Conservation (phyloP, 1,140 invertebrate genomes). For the Halyomorpha halys region DNA sequence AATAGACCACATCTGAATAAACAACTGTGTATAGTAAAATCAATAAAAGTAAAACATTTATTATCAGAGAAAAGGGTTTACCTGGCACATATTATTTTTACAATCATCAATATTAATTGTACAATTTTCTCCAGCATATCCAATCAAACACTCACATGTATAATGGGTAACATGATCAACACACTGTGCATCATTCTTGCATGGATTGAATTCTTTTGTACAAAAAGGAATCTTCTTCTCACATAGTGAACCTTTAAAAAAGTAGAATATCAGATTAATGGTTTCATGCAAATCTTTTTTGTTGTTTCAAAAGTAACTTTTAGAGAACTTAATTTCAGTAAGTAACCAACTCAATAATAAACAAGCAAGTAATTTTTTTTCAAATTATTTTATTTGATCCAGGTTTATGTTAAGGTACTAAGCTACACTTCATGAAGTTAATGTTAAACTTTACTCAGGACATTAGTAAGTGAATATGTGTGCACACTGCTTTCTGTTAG, state of each 20-base stretch:
- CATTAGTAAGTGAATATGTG: too few species aligned
- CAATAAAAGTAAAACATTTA: not conserved
- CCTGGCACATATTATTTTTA: slow-evolving; percentile 81
- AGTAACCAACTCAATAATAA: too few species aligned
- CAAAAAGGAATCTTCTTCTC: slow-evolving; percentile 90
- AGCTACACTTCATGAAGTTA: not conserved
- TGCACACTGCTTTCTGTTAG: too few species aligned
- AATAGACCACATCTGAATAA: not conserved
- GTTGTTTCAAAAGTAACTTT: not conserved
- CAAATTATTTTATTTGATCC: too few species aligned
- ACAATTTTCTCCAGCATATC: slow-evolving; percentile 88
- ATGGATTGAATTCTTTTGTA: slow-evolving; percentile 79
- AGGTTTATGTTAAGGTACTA: not conserved
- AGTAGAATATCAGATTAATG: not conserved
- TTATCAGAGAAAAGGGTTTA: slow-evolving; percentile 32
- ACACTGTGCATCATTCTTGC: slow-evolving; percentile 84
- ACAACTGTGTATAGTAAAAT: not conserved
- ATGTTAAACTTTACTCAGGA: not conserved
- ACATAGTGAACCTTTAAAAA: slow-evolving; percentile 63
- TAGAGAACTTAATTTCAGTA: not conserved
- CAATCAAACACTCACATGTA: slow-evolving; percentile 80
- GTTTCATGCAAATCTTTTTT: not conserved
- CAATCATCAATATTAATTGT: slow-evolving; percentile 88
- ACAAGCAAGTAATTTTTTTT: too few species aligned
- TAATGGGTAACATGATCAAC: slow-evolving; percentile 80